phyloP scores from a whole-genome alignment of 2,113 vertebrate genomes.

The Platichthys stellatus region DNA sequence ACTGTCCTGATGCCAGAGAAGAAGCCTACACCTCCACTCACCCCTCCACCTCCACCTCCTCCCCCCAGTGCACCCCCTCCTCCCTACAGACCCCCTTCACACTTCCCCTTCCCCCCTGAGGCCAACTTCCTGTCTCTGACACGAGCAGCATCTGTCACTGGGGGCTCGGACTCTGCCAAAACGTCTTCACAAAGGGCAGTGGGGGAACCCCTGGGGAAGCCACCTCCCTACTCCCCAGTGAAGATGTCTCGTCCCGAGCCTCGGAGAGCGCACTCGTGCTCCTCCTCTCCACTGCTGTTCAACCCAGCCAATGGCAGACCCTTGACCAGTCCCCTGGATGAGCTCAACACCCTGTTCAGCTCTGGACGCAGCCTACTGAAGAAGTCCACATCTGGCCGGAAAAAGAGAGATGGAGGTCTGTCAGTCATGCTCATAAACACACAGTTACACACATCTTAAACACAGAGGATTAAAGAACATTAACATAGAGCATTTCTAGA shows the following conservation, averaged over 20 bases:
- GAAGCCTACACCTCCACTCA: conserved; percentile 88
- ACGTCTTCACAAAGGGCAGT: conserved; percentile 74
- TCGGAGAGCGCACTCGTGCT: conserved; percentile 84
- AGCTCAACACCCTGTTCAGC: conserved; percentile 93
- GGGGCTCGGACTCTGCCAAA: conserved; percentile 82
- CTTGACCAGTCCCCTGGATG: conserved; percentile 93
- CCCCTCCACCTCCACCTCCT: conserved; percentile 85
- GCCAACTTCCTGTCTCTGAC: conserved; percentile 77
- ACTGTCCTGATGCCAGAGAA: conserved; percentile 85
- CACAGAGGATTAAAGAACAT: not conserved
- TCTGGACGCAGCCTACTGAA: conserved; percentile 91
- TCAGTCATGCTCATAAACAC: conserved; percentile 57
- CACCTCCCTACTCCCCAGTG: conserved; percentile 85
- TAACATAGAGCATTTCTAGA: not conserved
- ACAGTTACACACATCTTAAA: not conserved
- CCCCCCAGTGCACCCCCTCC: conserved; percentile 76
- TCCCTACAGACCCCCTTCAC: conserved; percentile 85
- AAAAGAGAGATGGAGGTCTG: conserved; percentile 90
- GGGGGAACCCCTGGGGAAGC: conserved; percentile 79
- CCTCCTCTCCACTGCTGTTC: conserved; percentile 85
- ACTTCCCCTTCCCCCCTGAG: conserved; percentile 90
- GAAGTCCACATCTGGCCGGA: conserved; percentile 89
- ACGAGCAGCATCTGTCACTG: conserved; percentile 73
- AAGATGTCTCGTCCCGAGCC: conserved; percentile 86
- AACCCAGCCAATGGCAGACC: conserved; percentile 88